Evolutionary conservation across 1,140 invertebrate genomes (phyloP), one percentile per base, ranked within the genome.

Genomic region (Drosophila pandora): DNA sequence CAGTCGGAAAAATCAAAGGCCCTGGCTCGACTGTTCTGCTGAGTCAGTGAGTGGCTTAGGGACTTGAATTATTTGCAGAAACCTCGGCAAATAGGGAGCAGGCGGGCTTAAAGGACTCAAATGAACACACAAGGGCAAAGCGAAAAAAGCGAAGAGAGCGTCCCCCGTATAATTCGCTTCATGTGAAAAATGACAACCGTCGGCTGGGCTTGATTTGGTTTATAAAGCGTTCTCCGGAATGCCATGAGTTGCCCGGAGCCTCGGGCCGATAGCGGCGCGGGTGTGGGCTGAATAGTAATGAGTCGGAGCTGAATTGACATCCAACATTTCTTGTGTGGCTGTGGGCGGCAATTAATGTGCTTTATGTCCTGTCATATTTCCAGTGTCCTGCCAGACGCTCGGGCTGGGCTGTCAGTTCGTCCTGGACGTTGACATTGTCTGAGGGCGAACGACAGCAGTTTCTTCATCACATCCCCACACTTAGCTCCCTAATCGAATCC

Each of bases 151-250:
- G 12, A 53, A 63, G 53, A 52, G 59, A 43, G 45, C 13, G 41
- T 21, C 17, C 32, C 39, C 54, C 64, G 62, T 25, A 49, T 82
- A 78, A 45, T 64, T 70, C 57, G 69, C 53, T 75, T 65, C 52
- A 87, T 87, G 81, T 81, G 77, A 87, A 82, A 82, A 82, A 82
- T 85, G 82, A 78, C 78, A 85, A 87, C 74, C 78, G 69, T 65
- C 70, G 67, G 22, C 52, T 48, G 67, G 57, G 69, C 75, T 75
- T 78, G 82, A 87, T 85, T 87, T 87, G 65, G 58, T 75, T 79
- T 77, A 78, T 67, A 69, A 64, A 54, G 53, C 70, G 22, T 69
- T 78, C 58, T 43, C 34, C 49, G 32, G 32, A 56, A 39, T 43
- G 45, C 10, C 45, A 28, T 58, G 69, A 55, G 37, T 47, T 39